Evolutionary conservation across 2,888 invertebrate species (phyloP).

Genomic region (Metopia argyrocephala): DNA sequence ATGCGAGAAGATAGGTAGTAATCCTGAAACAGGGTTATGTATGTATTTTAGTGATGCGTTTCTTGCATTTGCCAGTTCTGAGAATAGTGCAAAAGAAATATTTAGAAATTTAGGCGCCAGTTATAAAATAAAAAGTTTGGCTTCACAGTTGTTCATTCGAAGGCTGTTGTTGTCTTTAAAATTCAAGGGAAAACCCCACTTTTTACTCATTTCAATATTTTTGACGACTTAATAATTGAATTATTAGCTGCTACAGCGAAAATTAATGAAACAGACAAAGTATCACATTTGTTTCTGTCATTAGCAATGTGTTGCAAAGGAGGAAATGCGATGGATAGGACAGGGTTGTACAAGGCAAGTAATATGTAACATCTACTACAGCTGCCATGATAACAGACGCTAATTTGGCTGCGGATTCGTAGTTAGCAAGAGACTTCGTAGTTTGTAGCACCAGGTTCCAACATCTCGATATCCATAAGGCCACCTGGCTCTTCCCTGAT

Average conservation of each 20-base stretch:
- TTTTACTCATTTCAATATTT: conserved; percentile 58
- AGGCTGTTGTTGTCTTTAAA: conserved; percentile 54
- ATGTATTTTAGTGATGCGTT: conserved; percentile 60
- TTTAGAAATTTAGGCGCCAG: conserved; percentile 53
- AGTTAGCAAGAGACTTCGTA: too few species aligned
- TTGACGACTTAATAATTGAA: conserved; percentile 60
- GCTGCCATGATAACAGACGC: too few species aligned
- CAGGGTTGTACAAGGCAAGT: too few species aligned
- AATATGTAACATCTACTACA: too few species aligned
- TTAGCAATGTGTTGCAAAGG: conserved; percentile 51
- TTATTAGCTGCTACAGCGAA: conserved; percentile 55
- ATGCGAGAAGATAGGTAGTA: too few species aligned
- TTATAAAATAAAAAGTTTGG: conserved; percentile 57
- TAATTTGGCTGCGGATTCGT: too few species aligned
- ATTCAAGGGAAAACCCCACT: conserved; percentile 47
- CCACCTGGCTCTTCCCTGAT: too few species aligned
- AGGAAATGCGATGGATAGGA: too few species aligned
- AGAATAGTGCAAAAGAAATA: conserved; percentile 54
- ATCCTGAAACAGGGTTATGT: too few species aligned
- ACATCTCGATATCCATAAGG: too few species aligned
- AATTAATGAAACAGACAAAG: conserved; percentile 59
- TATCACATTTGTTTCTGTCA: conserved; percentile 53
- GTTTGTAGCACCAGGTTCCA: too few species aligned
- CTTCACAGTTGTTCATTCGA: conserved; percentile 53
- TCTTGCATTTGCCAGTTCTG: conserved; percentile 53